These are phyloP conservation scores for Portevinia maculata DNA, from an alignment of 2,888 invertebrate species.

Conservation along the genomic window DNA sequence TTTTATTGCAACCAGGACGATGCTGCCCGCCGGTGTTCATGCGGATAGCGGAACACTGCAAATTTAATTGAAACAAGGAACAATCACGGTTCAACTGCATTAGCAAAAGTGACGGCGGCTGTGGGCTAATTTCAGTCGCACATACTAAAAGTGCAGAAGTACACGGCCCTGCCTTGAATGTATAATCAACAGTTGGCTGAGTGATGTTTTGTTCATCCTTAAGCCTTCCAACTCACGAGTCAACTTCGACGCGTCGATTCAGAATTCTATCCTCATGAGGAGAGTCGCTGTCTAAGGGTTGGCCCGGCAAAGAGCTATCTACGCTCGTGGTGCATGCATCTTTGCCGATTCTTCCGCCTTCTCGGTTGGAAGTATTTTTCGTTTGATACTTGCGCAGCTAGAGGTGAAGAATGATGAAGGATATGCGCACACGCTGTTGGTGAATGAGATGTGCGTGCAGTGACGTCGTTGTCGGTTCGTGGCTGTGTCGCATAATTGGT, in stretches of 20 bases:
- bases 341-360: constrained; percentile 62
- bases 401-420: constrained; percentile 61
- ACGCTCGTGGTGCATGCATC: constrained; percentile 59
- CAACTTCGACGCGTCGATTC: constrained; percentile 33
- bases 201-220: constrained; percentile 52
- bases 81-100: constrained; percentile 74
- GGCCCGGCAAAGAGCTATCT: constrained; percentile 58
- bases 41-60: constrained; percentile 54
- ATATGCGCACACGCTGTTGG: constrained; percentile 64
- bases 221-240: constrained; percentile 38
- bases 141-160: constrained; percentile 82
- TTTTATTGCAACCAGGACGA: constrained; percentile 31
- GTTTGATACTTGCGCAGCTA: constrained; percentile 54
- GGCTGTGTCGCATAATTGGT: constrained; percentile 72
- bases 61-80: constrained; percentile 75
- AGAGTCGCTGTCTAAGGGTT: constrained; percentile 43
- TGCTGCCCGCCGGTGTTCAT: not conserved
- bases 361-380: constrained; percentile 47
- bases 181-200: constrained; percentile 76
- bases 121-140: constrained; percentile 76
- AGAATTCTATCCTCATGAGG: constrained; percentile 60
- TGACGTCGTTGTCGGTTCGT: constrained; percentile 65
- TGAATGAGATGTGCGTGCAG: constrained; percentile 66
- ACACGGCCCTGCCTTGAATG: constrained; percentile 82
- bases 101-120: constrained; percentile 74